Evolutionary conservation across 1,140 invertebrate genomes (phyloP).

Genomic region (Cydia pomonella): DNA sequence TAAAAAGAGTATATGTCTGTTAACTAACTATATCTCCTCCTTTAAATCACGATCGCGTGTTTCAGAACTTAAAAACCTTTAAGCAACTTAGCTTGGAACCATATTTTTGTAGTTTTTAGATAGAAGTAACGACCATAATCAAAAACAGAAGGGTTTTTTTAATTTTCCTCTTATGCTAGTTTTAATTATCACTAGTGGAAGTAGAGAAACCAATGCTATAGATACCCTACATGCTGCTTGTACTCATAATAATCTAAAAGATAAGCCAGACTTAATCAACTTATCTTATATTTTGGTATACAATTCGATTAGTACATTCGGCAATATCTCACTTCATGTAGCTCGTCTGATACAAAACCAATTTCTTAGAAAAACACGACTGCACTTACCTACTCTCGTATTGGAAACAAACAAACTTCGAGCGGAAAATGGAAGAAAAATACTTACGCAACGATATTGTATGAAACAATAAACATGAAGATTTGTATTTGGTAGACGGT

Average conservation of each 20-base stretch:
- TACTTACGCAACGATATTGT: constrained; percentile 40
- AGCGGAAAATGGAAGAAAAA: constrained; percentile 62
- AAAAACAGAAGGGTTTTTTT: too few species aligned
- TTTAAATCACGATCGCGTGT: too few species aligned
- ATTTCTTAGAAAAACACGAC: constrained; percentile 63
- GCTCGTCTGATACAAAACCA: constrained; percentile 41
- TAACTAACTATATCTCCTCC: background rate
- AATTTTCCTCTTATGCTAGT: too few species aligned
- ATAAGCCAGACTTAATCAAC: constrained; percentile 1
- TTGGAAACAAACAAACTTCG: constrained; percentile 50
- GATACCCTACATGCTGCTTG: background rate
- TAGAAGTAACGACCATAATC: too few species aligned
- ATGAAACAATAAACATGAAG: constrained; percentile 37
- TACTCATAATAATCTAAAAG: background rate
- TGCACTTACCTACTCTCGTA: constrained; percentile 45
- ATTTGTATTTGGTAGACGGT: background rate
- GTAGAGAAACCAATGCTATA: background rate
- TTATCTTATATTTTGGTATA: constrained; percentile 6
- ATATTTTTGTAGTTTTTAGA: too few species aligned
- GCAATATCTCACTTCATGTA: constrained; percentile 27
- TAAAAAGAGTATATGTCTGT: background rate
- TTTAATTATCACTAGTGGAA: too few species aligned
- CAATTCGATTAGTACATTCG: constrained; percentile 20
- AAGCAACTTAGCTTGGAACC: background rate
- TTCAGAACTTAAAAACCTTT: background rate